Conservation (phyloP, 2,113 vertebrate species). For the Cyprinodon tularosa region DNA sequence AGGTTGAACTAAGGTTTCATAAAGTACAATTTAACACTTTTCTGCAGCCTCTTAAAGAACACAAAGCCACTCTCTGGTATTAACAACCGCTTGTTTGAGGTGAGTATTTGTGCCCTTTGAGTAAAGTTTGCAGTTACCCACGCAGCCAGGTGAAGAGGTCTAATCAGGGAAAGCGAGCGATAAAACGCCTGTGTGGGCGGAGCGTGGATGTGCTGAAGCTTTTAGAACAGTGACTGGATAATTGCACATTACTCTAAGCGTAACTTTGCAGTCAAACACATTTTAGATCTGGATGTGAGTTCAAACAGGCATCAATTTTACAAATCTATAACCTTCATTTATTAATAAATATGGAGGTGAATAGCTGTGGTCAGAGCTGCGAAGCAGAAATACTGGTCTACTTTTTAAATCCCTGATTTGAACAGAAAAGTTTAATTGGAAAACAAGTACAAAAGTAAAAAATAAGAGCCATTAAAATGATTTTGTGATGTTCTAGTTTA, state of each 20-base stretch:
- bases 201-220: background rate
- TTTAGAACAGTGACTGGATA: background rate
- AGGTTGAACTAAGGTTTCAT: background rate
- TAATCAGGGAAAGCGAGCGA: conserved; percentile 8
- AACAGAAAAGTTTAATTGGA: too few species aligned
- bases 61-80: background rate
- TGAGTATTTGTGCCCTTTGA: background rate
- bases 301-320: too few species aligned
- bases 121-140: conserved; percentile 1
- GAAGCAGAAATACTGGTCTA: background rate
- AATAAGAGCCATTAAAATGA: too few species aligned
- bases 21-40: conserved; percentile 2
- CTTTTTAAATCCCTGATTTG: background rate
- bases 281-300: background rate
- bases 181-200: conserved; percentile 9
- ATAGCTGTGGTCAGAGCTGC: background rate
- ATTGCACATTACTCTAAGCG: background rate
- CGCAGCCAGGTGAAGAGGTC: conserved; percentile 4
- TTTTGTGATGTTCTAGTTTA: too few species aligned
- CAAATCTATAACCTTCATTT: background rate
- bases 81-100: background rate
- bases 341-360: background rate
- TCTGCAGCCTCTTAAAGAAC: background rate
- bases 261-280: background rate
- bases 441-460: too few species aligned